Base-by-base conservation (phyloP, 2,888 invertebrate species). In the Cryptocephalus primarius region DNA sequence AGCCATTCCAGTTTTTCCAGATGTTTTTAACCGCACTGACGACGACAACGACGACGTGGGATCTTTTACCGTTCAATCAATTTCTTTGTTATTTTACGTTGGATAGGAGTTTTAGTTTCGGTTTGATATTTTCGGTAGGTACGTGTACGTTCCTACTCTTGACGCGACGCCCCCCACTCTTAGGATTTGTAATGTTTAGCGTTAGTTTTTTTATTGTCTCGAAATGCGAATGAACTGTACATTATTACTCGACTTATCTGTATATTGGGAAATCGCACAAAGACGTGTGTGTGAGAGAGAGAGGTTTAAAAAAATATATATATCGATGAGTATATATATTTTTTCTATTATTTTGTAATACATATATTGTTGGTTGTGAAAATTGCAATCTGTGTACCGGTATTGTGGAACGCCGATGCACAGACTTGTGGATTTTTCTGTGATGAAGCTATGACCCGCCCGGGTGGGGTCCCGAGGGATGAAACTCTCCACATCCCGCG, bases 251-350 rank as follows among this genome's bases (percentile, higher is more conserved):
- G 43, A 40, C 59, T 60, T 66, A 64, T 67, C 63, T 68, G 67
- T 67, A 69, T 68, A 68, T 69, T 67, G 67, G 66, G 64, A 66
- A 58, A 54, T 42, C 63, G 64, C 65, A 66, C 65, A 66, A 55
- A 44, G 43, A 45, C 42, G 54, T 22, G 45, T 33, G 39, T 48
- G 36, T 45, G 46, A 40, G 43, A 39, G 46, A 48, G 43, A 55
- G 43, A 54, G 54, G 46, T 56, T 56, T 56, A 55, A 53, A 54
- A 40, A 12, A 12, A 40, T 40, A 40, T 40, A 40, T 40, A 40
- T 12, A 31, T 34, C 22, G 22, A 22, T 42, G 32, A 42, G 58
- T 59, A 59, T 60, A 64, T 62, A 63, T 65, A 65, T 64, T 65
- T 60, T 64, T 31, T 13, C 14, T 43, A 66, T 61, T 66, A 56